Evolutionary conservation across 2,797 vertebrate species (phyloP), one percentile per base, ranked within the genome.

Genomic region (Tachyglossus aculeatus): DNA sequence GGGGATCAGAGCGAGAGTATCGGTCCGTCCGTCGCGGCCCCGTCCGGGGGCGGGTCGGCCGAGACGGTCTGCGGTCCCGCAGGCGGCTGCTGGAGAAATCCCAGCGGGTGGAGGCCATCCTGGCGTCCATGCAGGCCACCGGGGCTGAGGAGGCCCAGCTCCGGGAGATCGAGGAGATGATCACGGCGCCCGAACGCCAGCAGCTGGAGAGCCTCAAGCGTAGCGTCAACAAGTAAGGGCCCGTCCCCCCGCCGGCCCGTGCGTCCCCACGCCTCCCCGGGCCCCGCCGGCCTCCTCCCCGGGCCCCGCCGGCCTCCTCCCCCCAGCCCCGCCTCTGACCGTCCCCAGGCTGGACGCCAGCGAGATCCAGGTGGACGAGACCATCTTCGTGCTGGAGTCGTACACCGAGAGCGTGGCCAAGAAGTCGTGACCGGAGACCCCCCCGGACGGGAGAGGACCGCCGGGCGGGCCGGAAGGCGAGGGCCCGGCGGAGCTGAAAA

Each of bases 321-420:
- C 70, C 25, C 15, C n/a, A 77, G 15, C n/a, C 44, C 36, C 32
- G 14, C 36, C 76, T 44, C n/a, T 65, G 14, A 33, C 38, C 54
- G 70, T 77, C 66, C 63, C 27, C 84, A 98, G 97, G 92, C 86
- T 98, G 58, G 97, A 98, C 54, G 96, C 96, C 60, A 96, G 95
- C n/a, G 97, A 98, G 81, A 97, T 95, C 84, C 96, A 98, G 75
- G 97, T 98, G n/a, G 97, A 98, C 32, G 97, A 98, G 89, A 97
- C 95, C 60, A 94, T 98, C 71, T 98, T 98, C 70, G 90, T 98
- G 18, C 82, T 98, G 50, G 95, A 97, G 66, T 95, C 95, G 0
- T 98, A 97, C 82, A 62, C 97, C 22, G 83, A 81, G 52, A 91
- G 88, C 77, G 93, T 91, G 13, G 7, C 82, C 63, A 84, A 70